A percentile compares a stretch with the other conserved stretches of the same genome.
phyloP scores from a whole-genome alignment of 1,140 invertebrate genomes.

The Drosophila nikananu region DNA sequence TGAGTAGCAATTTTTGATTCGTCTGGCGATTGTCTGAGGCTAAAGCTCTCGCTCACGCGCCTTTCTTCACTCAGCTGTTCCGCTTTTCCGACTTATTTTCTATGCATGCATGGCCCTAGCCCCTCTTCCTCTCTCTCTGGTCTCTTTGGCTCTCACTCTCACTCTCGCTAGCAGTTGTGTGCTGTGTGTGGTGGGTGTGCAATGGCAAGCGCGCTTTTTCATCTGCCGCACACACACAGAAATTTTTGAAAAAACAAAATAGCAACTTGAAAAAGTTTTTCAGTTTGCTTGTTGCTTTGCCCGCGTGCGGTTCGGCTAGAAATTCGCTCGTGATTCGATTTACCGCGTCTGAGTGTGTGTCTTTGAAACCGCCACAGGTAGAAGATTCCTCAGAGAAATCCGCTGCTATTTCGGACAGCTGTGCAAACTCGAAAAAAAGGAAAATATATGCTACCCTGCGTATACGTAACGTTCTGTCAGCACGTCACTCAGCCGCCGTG shows the following conservation, averaged over 20 bases:
- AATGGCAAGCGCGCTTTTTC: constrained; percentile 54
- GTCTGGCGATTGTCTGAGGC: constrained; percentile 64
- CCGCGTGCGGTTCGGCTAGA: constrained; percentile 73
- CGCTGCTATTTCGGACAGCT: constrained; percentile 65
- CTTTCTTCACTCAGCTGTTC: constrained; percentile 49
- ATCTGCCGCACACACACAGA: constrained; percentile 57
- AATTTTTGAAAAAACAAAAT: constrained; percentile 72
- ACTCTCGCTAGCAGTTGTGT: constrained; percentile 8
- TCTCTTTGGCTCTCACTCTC: constrained; percentile 10
- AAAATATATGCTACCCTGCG: constrained; percentile 48
- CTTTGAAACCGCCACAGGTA: constrained; percentile 66
- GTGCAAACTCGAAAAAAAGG: constrained; percentile 58
- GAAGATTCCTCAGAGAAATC: constrained; percentile 62
- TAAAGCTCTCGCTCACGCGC: constrained; percentile 74
- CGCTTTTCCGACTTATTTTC: constrained; percentile 59
- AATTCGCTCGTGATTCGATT: constrained; percentile 7
- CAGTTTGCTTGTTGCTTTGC: constrained; percentile 82
- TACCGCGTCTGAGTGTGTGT: background rate
- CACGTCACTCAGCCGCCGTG: constrained; percentile 27
- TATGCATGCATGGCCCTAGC: constrained; percentile 46
- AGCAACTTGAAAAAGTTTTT: constrained; percentile 82
- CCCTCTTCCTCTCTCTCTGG: background rate
- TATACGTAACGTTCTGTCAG: constrained; percentile 62
- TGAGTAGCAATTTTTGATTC: constrained; percentile 20
- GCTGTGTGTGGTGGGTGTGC: constrained; percentile 20